Conservation (phyloP, 2,888 invertebrate genomes). For the Steinernema carpocapsae region DNA sequence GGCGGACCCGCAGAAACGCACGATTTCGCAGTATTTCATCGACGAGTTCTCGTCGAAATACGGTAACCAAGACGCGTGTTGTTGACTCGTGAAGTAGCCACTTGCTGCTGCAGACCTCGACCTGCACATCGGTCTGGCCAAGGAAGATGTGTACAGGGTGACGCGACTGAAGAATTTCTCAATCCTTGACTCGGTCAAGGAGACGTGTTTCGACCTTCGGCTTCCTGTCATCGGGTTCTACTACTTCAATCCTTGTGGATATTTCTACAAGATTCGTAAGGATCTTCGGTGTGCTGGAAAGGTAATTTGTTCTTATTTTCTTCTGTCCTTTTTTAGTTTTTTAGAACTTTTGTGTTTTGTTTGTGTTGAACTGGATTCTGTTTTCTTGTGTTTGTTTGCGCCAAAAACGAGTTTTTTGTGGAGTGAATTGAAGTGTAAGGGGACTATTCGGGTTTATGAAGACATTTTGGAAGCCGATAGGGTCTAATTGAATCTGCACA, state of each 20-base stretch:
- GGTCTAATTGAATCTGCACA: too few relatives aligned
- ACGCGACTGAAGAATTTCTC: slow-evolving; percentile 25
- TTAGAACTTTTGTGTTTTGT: too few relatives aligned
- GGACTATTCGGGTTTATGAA: too few relatives aligned
- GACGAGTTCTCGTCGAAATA: slow-evolving; percentile 21
- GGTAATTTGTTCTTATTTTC: not conserved
- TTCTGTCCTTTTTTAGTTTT: not conserved
- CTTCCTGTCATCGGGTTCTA: slow-evolving; percentile 22
- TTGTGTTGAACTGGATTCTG: too few relatives aligned
- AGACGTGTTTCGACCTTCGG: slow-evolving; percentile 24
- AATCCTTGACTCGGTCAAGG: slow-evolving; percentile 9
- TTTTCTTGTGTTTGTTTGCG: too few relatives aligned
- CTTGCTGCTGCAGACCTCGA: slow-evolving; percentile 7
- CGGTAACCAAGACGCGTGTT: slow-evolving; percentile 8
- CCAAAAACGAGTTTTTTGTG: too few relatives aligned
- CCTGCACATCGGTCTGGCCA: slow-evolving; percentile 15
- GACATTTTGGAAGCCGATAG: too few relatives aligned
- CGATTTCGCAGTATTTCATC: slow-evolving; percentile 5
- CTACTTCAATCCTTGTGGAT: slow-evolving; percentile 31
- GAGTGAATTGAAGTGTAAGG: too few relatives aligned
- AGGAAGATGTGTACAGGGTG: slow-evolving; percentile 31
- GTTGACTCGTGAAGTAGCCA: not conserved
- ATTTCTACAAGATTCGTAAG: slow-evolving; percentile 26
- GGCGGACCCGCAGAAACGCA: not conserved
- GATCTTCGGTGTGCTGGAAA: slow-evolving; percentile 32